Conservation (phyloP, 2,888 invertebrate species). For the Latrodectus hesperus region DNA sequence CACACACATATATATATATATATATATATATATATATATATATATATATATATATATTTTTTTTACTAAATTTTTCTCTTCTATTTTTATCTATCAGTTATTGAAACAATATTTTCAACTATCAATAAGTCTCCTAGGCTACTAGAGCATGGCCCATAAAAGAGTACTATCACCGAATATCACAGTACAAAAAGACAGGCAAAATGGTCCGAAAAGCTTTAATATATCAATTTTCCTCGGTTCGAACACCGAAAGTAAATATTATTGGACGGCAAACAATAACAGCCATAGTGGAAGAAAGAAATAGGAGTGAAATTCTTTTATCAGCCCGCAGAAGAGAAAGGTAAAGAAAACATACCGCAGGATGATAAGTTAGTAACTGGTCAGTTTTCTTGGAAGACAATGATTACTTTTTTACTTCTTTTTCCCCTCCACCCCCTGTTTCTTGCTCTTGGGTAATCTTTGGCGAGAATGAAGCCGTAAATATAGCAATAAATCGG, state of each 20-base stretch:
- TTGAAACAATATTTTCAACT: too few relatives aligned
- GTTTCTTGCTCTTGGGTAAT: constrained; percentile 5
- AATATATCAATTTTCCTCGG: too few relatives aligned
- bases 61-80: too few relatives aligned
- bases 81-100: too few relatives aligned
- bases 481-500: not conserved
- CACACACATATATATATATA: too few relatives aligned
- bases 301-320: not conserved
- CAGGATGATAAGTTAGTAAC: not conserved
- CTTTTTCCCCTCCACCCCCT: not conserved
- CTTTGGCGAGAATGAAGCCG: not conserved
- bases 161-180: too few relatives aligned
- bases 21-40: too few relatives aligned
- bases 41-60: too few relatives aligned
- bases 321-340: not conserved
- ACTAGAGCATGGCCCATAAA: too few relatives aligned
- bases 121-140: too few relatives aligned
- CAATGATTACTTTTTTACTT: constrained; percentile 2
- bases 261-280: constrained; percentile 22
- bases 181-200: too few relatives aligned
- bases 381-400: constrained; percentile 1
- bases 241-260: constrained; percentile 16
- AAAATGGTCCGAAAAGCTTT: too few relatives aligned
- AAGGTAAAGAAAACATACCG: constrained; percentile 20
- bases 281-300: not conserved